phyloP scores from a whole-genome alignment of 2,113 vertebrate genomes.

The Chelonoidis abingdonii region DNA sequence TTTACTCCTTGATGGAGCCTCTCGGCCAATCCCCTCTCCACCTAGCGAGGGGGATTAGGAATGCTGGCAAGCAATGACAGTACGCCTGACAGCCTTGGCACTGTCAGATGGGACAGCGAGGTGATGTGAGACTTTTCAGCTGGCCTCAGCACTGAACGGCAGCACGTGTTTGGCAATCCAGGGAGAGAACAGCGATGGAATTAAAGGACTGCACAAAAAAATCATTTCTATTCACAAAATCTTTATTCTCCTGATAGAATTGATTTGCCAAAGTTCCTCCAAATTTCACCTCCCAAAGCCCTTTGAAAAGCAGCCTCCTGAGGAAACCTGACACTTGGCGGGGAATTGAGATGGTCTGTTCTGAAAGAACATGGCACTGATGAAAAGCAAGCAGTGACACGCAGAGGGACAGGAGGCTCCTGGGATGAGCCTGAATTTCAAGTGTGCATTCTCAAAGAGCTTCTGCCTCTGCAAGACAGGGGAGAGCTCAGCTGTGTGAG shows the following conservation, averaged over 20 bases:
- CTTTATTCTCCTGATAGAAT: background rate
- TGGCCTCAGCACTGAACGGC: background rate
- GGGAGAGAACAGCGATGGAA: background rate
- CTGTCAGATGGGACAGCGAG: background rate
- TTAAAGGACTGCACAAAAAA: background rate
- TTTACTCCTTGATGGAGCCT: too few relatives aligned
- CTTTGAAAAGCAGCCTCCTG: background rate
- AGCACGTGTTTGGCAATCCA: background rate
- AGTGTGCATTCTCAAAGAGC: background rate
- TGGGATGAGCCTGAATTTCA: background rate
- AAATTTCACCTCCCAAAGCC: background rate
- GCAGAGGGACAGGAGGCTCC: background rate
- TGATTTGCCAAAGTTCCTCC: rapidly evolving
- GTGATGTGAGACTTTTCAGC: too few relatives aligned
- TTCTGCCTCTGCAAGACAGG: background rate
- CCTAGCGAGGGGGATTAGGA: background rate
- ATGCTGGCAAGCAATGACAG: rapidly evolving
- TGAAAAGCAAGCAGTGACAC: background rate
- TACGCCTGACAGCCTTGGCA: rapidly evolving
- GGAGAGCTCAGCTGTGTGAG: background rate
- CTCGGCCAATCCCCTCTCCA: rapidly evolving
- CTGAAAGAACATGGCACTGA: rapidly evolving
- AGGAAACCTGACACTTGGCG: rapidly evolving
- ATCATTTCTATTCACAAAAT: background rate
- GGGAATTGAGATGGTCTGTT: rapidly evolving